phyloP scores from a whole-genome alignment of 2,113 vertebrate genomes.

The Coracopsis vasa region DNA sequence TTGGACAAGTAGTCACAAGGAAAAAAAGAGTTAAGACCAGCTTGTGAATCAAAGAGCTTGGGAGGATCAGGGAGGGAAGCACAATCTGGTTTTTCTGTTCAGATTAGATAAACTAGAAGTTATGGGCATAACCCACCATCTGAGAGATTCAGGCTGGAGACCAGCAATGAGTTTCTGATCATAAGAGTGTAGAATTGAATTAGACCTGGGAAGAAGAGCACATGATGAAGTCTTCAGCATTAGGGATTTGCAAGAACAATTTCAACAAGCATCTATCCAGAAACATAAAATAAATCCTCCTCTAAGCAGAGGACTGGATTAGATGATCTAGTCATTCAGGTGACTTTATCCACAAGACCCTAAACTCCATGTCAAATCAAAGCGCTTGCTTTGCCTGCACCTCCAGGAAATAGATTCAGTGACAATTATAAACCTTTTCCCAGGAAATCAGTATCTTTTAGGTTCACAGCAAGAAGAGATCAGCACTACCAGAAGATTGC shows the following conservation, averaged over 20 bases:
- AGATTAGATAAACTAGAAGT: not conserved
- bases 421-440: not conserved
- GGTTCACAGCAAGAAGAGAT: not conserved
- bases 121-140: not conserved
- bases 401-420: not conserved
- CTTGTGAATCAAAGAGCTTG: not conserved
- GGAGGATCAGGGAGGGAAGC: not conserved
- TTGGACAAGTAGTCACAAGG: not conserved
- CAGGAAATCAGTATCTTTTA: not conserved
- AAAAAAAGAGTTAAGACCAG: not conserved
- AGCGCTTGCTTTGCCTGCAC: not conserved
- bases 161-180: not conserved
- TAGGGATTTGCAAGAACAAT: not conserved
- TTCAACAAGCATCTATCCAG: not conserved
- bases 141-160: not conserved
- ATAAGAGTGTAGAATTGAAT: not conserved
- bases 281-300: not conserved
- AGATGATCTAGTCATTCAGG: not conserved
- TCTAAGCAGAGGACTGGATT: not conserved
- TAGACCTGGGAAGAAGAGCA: not conserved
- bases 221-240: not conserved
- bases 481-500: not conserved
- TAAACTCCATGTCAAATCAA: not conserved
- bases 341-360: not conserved
- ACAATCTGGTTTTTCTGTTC: not conserved